A percentile compares a stretch with the other conserved stretches of the same genome.
These are phyloP conservation scores for Seriola rivoliana DNA, from an alignment of 2,113 vertebrate species.

Conservation along the genomic window DNA sequence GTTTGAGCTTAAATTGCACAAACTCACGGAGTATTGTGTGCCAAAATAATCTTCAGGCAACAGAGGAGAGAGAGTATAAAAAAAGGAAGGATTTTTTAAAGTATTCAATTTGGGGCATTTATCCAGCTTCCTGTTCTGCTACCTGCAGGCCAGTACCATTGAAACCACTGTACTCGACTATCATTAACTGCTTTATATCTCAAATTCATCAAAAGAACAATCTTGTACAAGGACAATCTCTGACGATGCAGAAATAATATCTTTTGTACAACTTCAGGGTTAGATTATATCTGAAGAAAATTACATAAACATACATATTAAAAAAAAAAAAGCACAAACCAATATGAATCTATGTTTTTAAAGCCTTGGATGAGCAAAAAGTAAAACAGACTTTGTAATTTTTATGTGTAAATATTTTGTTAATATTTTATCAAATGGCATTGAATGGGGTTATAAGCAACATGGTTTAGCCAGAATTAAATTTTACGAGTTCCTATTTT, in stretches of 20 bases:
- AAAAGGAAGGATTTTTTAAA: slow-evolving; percentile 25
- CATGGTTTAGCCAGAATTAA: slow-evolving; percentile 43
- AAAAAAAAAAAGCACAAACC: slow-evolving; percentile 73
- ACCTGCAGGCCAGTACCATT: slow-evolving; percentile 21
- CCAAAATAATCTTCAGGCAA: slow-evolving; percentile 49
- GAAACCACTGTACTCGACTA: slow-evolving; percentile 56
- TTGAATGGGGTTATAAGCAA: slow-evolving; percentile 12
- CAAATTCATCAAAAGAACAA: slow-evolving; percentile 68
- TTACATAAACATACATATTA: slow-evolving; percentile 46
- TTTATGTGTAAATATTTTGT: slow-evolving; percentile 78
- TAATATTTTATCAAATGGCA: slow-evolving; percentile 62
- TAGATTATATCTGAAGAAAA: slow-evolving; percentile 64
- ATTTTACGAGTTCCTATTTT: slow-evolving; percentile 49
- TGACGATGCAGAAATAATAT: slow-evolving; percentile 67
- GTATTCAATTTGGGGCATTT: slow-evolving; percentile 29
- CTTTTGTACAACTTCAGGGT: slow-evolving; percentile 76
- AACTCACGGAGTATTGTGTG: slow-evolving; percentile 38
- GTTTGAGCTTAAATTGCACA: neutral
- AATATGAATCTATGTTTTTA: slow-evolving; percentile 71
- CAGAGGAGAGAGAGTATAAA: neutral
- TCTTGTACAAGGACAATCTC: slow-evolving; percentile 79
- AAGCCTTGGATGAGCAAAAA: slow-evolving; percentile 58
- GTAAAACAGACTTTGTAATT: slow-evolving; percentile 16
- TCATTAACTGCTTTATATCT: slow-evolving; percentile 66
- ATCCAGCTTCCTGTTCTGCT: slow-evolving; percentile 36